Evolutionary conservation across 2,113 vertebrate genomes (phyloP).

Genomic region (Laticauda laticaudata): DNA sequence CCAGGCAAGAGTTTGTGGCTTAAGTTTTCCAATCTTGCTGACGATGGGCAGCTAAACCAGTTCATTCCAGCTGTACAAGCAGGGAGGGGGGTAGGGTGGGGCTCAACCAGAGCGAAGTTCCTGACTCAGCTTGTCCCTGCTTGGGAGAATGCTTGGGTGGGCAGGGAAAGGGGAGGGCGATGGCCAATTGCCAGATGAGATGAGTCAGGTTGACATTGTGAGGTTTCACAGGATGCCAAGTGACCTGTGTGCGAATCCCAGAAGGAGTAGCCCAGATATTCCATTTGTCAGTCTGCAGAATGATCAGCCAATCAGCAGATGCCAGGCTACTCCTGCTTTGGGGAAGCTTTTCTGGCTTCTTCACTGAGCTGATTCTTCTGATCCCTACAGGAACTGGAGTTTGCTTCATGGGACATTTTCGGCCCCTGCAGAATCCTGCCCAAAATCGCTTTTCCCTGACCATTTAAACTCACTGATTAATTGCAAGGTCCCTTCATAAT

Average conservation of each 20-base stretch:
- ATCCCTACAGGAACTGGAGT: background rate
- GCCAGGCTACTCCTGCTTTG: background rate
- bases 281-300: background rate
- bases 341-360: slow-evolving; percentile 4
- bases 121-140: slow-evolving; percentile 29
- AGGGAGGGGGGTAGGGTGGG: background rate
- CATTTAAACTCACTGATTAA: background rate
- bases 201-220: slow-evolving; percentile 7
- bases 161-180: background rate
- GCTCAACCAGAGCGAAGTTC: slow-evolving; percentile 15
- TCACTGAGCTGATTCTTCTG: background rate
- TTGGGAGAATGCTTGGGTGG: slow-evolving; percentile 11
- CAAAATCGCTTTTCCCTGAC: background rate
- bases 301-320: background rate
- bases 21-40: slow-evolving; percentile 1
- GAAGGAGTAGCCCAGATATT: background rate
- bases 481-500: background rate
- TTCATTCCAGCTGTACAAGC: slow-evolving; percentile 11
- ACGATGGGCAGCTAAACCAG: slow-evolving; percentile 5
- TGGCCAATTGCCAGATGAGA: slow-evolving; percentile 8
- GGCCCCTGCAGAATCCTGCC: background rate
- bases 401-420: background rate
- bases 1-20: background rate
- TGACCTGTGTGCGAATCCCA: background rate
- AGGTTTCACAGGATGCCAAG: slow-evolving; percentile 13